These are phyloP conservation scores for Entosphenus tridentatus DNA, from an alignment of 2,113 vertebrate genomes.

Conservation along the genomic window DNA sequence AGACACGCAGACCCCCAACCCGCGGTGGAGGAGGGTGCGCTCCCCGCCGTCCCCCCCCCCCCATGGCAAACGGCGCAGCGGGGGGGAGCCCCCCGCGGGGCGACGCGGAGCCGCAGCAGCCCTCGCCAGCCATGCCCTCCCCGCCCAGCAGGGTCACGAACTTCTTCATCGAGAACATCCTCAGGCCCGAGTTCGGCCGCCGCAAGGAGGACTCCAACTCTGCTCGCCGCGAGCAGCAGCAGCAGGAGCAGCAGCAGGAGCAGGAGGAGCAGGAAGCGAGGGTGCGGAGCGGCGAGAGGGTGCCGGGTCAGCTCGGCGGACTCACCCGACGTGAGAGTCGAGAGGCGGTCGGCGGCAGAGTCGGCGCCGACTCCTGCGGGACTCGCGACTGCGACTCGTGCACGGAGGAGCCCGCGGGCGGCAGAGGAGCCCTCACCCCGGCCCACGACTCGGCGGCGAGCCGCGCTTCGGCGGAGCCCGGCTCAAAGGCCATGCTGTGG, in stretches of 20 bases:
- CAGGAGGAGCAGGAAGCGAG: no score
- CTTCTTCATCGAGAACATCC: constrained; percentile 91
- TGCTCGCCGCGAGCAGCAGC: no score
- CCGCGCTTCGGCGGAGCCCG: background rate
- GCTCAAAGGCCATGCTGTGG: constrained; percentile 61
- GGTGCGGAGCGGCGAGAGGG: background rate
- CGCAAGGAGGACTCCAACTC: constrained; percentile 28
- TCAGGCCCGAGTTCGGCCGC: constrained; percentile 66
- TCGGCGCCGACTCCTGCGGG: constrained; percentile 24
- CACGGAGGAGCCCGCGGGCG: background rate
- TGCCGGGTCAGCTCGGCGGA: no score
- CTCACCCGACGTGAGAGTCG: no score
- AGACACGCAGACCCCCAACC: background rate
- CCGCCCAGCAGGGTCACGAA: constrained; percentile 69
- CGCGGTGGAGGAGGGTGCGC: background rate
- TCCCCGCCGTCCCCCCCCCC: background rate
- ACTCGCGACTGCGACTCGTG: constrained; percentile 8
- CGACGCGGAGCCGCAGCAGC: background rate
- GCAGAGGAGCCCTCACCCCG: background rate
- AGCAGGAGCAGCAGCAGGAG: no score
- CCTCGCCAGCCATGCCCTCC: constrained; percentile 15
- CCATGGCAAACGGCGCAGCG: constrained; percentile 2
- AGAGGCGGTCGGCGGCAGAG: constrained; percentile 22
- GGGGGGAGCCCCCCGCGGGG: background rate
- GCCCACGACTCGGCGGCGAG: background rate